A percentile compares a stretch with the other conserved stretches of the same genome.
These are phyloP conservation scores for Anthoscopus minutus DNA, from an alignment of 2,113 vertebrate species.

Conservation along the genomic window DNA sequence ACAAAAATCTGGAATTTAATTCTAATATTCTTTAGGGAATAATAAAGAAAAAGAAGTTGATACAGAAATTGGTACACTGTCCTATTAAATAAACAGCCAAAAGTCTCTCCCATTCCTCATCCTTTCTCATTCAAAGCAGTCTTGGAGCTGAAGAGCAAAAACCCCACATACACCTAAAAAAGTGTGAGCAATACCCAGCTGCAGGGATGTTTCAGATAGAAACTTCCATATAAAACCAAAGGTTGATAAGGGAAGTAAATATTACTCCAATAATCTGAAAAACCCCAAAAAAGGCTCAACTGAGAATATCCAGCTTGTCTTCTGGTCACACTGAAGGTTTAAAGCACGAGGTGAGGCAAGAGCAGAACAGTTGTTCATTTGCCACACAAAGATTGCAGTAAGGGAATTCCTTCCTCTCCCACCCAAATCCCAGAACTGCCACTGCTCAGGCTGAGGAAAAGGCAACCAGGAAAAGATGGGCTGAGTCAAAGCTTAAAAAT, in stretches of 20 bases:
- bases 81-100: neutral
- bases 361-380: neutral
- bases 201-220: fast-evolving
- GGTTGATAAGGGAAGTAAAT: neutral
- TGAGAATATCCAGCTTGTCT: neutral
- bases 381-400: neutral
- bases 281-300: neutral
- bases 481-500: neutral
- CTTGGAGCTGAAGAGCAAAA: neutral
- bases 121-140: neutral
- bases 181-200: neutral
- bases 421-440: neutral
- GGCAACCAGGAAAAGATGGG: neutral
- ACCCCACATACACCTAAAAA: fast-evolving
- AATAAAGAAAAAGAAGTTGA: neutral
- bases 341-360: neutral
- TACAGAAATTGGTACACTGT: neutral
- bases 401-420: neutral
- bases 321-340: neutral
- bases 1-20: neutral
- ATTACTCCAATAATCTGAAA: neutral
- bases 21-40: neutral
- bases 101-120: neutral
- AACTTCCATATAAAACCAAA: neutral
- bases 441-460: neutral